Conservation (phyloP, 2,113 vertebrate species). For the Todiramphus chloris region DNA sequence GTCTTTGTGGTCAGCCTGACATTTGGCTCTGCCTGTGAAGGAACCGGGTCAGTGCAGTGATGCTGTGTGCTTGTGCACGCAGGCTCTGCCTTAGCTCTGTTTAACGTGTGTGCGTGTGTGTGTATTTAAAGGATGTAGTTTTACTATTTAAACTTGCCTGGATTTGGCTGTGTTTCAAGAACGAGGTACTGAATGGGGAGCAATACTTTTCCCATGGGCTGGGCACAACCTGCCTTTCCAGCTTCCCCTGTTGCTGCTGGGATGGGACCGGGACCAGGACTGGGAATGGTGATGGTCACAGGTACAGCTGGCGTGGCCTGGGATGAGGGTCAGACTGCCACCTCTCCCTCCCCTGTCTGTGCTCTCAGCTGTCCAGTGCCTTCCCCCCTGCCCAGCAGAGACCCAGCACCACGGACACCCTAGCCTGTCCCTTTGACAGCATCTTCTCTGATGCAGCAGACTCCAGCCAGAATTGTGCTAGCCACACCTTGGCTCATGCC, state of each 20-base stretch:
- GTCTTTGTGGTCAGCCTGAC: background rate
- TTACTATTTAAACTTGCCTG: background rate
- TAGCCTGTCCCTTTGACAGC: background rate
- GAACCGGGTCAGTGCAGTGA: background rate
- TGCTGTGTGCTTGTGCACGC: background rate
- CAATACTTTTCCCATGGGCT: background rate
- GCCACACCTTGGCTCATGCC: background rate
- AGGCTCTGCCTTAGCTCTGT: background rate
- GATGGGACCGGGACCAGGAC: background rate
- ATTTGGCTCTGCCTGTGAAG: background rate
- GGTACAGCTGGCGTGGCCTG: background rate
- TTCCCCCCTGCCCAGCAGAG: background rate
- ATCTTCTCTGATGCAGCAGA: background rate
- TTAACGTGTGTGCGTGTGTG: accelerated
- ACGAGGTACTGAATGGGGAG: background rate
- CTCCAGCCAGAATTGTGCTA: background rate
- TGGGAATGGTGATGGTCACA: background rate
- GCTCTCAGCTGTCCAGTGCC: background rate
- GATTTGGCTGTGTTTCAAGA: background rate
- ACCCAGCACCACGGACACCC: background rate
- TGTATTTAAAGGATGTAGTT: background rate
- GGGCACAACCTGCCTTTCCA: background rate
- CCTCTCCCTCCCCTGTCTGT: background rate
- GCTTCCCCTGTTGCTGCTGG: background rate
- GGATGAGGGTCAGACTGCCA: background rate